phyloP scores from a whole-genome alignment of 2,797 vertebrate species.

The Poecilia picta region DNA sequence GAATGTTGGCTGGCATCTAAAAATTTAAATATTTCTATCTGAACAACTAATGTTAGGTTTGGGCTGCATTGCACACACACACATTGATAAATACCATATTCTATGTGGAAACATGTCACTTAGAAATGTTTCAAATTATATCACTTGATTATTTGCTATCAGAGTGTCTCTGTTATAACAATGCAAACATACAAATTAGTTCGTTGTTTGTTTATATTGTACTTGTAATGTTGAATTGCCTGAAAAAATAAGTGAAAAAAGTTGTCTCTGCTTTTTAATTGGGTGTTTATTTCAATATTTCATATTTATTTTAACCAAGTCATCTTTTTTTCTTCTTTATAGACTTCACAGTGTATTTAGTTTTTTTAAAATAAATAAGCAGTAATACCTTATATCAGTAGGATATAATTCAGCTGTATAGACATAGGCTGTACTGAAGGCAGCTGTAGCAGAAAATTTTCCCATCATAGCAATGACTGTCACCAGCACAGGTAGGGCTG shows the following conservation, averaged over 20 bases:
- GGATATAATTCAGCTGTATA: slow-evolving; percentile 85
- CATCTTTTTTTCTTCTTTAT: not conserved
- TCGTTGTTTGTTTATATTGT: not conserved
- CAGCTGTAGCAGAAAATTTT: slow-evolving; percentile 72
- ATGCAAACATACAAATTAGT: not conserved
- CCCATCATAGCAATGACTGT: slow-evolving; percentile 78
- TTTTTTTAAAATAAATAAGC: not conserved
- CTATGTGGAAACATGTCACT: no score
- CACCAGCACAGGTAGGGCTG: slow-evolving; percentile 73
- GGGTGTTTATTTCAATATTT: not conserved
- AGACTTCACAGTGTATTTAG: not conserved
- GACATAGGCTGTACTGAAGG: slow-evolving; percentile 77
- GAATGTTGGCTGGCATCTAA: not conserved
- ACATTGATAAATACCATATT: not conserved
- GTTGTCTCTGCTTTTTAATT: not conserved
- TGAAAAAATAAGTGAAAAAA: not conserved
- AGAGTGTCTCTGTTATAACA: not conserved
- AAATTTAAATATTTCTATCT: not conserved
- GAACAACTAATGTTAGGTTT: not conserved
- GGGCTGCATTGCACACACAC: not conserved
- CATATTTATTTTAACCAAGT: not conserved
- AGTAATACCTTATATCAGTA: slow-evolving; percentile 79
- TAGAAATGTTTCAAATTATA: not conserved
- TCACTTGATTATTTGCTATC: not conserved
- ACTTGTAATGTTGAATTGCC: not conserved